A percentile compares a stretch with the other conserved stretches of the same genome.
Evolutionary conservation across 2,888 invertebrate species (phyloP).

Genomic region (Ecdyonurus torrentis): DNA sequence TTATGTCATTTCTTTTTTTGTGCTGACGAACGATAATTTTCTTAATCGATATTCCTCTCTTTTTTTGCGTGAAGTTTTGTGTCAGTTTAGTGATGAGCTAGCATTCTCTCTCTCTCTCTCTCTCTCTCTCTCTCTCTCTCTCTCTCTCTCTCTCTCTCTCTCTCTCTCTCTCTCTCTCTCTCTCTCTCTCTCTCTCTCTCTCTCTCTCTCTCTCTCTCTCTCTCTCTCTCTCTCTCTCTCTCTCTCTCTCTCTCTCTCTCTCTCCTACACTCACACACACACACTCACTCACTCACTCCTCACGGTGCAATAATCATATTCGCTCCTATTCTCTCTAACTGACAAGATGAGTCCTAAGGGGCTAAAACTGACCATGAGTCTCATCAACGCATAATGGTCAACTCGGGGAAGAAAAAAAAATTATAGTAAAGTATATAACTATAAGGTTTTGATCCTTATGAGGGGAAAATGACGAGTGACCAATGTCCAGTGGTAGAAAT

Average conservation of each 20-base stretch:
- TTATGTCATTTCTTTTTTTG: no score
- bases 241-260: not conserved
- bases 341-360: slow-evolving; percentile 1
- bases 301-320: slow-evolving; percentile 2
- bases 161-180: not conserved
- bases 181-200: not conserved
- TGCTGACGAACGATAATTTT: no score
- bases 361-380: not conserved
- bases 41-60: no score
- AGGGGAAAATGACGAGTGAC: not conserved
- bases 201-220: not conserved
- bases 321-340: not conserved
- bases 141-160: not conserved
- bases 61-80: no score
- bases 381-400: slow-evolving; percentile 1
- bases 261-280: no score
- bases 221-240: not conserved
- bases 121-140: not conserved
- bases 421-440: no score
- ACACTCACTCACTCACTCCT: not conserved
- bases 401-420: not conserved
- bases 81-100: no score
- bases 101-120: not conserved
- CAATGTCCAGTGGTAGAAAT: not conserved
- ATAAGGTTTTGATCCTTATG: no score